Conservation (phyloP, 2,888 invertebrate genomes). For the Aspidiotus destructor region DNA sequence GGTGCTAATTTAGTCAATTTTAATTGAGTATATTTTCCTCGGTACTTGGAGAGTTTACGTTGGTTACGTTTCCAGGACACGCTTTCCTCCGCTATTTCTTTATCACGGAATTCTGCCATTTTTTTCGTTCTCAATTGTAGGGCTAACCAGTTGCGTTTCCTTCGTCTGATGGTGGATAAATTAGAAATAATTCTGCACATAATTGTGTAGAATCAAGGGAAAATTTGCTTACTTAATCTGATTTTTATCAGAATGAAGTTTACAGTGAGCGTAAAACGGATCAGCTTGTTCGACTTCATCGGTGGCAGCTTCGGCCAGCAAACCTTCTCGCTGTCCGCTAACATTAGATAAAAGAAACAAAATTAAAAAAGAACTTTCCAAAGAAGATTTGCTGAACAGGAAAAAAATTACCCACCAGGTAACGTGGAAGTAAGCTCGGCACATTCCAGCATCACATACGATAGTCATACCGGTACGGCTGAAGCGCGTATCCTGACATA, state of each 20-base stretch:
- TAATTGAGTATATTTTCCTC: conserved; percentile 40
- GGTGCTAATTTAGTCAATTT: conserved; percentile 33
- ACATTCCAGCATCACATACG: conserved; percentile 97
- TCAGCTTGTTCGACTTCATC: conserved; percentile 87
- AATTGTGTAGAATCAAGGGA: conserved; percentile 34
- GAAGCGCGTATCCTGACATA: conserved; percentile 78
- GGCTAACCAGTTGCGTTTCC: conserved; percentile 53
- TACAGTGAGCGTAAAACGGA: conserved; percentile 95
- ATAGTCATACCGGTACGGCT: conserved; percentile 91
- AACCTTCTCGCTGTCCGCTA: conserved; percentile 86
- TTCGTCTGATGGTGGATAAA: conserved; percentile 35
- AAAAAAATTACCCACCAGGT: conserved; percentile 60
- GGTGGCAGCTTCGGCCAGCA: conserved; percentile 82
- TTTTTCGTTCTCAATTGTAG: conserved; percentile 61
- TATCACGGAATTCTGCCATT: conserved; percentile 49
- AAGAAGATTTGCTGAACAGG: neutral
- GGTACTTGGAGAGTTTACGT: conserved; percentile 71
- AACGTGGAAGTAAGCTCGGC: conserved; percentile 93
- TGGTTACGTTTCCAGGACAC: conserved; percentile 57
- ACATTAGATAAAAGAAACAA: conserved; percentile 1
- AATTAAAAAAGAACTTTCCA: conserved; percentile 5
- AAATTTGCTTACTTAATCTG: conserved; percentile 34
- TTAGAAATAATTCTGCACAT: conserved; percentile 25
- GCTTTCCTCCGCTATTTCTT: conserved; percentile 56
- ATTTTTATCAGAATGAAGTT: conserved; percentile 83